Conservation (phyloP, 2,797 vertebrate genomes). For the Sebastes trivittatus region DNA sequence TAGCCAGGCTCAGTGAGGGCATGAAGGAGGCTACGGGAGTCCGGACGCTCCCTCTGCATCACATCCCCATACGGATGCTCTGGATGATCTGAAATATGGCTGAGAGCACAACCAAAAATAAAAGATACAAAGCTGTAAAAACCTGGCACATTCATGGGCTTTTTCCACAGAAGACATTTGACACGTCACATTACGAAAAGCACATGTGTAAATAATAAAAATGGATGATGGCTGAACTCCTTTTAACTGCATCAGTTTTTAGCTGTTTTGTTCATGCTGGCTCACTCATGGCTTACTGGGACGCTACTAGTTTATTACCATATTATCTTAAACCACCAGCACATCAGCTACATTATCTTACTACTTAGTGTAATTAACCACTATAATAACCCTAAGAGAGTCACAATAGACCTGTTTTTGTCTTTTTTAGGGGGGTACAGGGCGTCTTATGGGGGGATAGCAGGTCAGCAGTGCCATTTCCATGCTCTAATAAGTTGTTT, state of each 20-base stretch:
- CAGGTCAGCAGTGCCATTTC: too few relatives aligned
- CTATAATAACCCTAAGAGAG: too few relatives aligned
- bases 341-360: background rate
- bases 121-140: background rate
- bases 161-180: background rate
- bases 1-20: slow-evolving; percentile 54
- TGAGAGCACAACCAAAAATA: slow-evolving; percentile 38
- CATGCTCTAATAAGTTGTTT: too few relatives aligned
- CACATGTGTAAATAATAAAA: background rate
- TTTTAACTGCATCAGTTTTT: background rate
- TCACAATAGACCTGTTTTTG: too few relatives aligned
- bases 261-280: background rate
- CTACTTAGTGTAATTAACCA: background rate
- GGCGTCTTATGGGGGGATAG: too few relatives aligned
- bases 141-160: background rate
- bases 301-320: background rate
- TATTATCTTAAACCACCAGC: background rate
- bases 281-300: background rate
- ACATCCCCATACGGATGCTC: slow-evolving; percentile 87
- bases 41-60: slow-evolving; percentile 55
- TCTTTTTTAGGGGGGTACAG: too few relatives aligned
- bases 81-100: slow-evolving; percentile 88
- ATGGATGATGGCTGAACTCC: background rate
- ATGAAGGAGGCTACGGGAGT: slow-evolving; percentile 19
- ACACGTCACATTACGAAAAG: background rate